Conservation (phyloP, 2,888 invertebrate species). For the Kuschelorhynchus macadamiae region DNA sequence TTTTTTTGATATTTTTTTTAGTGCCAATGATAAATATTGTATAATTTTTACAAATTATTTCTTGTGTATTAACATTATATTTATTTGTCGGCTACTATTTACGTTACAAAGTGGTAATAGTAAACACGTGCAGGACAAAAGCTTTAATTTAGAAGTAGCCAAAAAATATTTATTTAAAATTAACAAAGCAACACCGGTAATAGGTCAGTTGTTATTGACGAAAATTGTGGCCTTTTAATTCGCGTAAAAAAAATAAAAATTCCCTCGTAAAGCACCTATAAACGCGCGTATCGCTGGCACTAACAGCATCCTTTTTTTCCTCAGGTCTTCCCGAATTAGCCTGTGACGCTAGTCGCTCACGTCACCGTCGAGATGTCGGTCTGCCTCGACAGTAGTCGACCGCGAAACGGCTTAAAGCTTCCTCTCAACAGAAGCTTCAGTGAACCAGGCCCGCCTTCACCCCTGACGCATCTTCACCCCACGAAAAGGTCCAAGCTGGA, state of each 20-base stretch:
- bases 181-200: too few species aligned
- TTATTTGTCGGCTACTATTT: too few species aligned
- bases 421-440: conserved; percentile 73
- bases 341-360: conserved; percentile 60
- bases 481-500: conserved; percentile 71
- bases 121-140: too few species aligned
- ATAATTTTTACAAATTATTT: too few species aligned
- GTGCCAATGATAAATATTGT: too few species aligned
- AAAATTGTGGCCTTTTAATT: neutral
- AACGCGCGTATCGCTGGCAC: conserved; percentile 58
- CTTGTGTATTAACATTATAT: too few species aligned
- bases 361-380: conserved; percentile 68
- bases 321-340: conserved; percentile 68
- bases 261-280: conserved; percentile 1
- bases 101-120: too few species aligned
- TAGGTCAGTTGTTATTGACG: too few species aligned
- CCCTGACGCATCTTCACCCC: conserved; percentile 58
- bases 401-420: conserved; percentile 73
- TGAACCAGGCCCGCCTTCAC: conserved; percentile 71
- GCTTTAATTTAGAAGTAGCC: too few species aligned
- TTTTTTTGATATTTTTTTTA: too few species aligned
- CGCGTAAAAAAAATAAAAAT: neutral
- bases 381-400: conserved; percentile 70
- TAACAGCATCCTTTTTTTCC: conserved; percentile 57
- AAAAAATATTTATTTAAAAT: too few species aligned